Conservation (phyloP, 2,888 invertebrate species). For the Leptinotarsa tumamoca region DNA sequence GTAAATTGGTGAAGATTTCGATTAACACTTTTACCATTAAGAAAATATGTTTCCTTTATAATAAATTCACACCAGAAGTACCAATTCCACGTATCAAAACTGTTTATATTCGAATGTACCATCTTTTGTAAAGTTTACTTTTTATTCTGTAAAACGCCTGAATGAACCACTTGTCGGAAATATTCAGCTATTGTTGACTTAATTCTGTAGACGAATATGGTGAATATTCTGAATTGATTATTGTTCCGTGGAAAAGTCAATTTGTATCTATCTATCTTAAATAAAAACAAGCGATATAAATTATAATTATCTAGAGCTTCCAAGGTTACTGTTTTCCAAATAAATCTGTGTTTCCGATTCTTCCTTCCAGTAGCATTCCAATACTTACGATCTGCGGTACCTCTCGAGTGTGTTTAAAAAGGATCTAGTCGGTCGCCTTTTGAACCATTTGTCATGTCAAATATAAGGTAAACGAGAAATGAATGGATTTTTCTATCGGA, state of each 20-base stretch:
- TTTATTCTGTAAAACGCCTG: too few species aligned
- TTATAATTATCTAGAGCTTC: background rate
- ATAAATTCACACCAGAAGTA: too few species aligned
- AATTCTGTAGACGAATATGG: too few species aligned
- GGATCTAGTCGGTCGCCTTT: background rate
- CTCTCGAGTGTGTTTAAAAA: background rate
- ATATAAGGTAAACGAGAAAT: conserved; percentile 15
- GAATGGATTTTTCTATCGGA: conserved; percentile 7
- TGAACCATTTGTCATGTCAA: conserved; percentile 8
- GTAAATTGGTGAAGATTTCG: too few species aligned
- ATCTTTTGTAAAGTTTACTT: too few species aligned
- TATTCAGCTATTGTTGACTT: too few species aligned
- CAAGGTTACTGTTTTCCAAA: background rate
- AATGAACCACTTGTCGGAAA: too few species aligned
- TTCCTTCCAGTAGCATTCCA: background rate
- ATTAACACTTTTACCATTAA: too few species aligned
- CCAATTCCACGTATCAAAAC: too few species aligned
- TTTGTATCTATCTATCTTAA: background rate
- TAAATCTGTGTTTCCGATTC: background rate
- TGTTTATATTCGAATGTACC: too few species aligned
- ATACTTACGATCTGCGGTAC: background rate
- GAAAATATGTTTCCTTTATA: too few species aligned
- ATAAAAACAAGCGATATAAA: background rate
- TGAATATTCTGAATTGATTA: too few species aligned
- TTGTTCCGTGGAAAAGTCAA: background rate